These are phyloP conservation scores for Pandemis corylana DNA, from an alignment of 2,888 invertebrate genomes.

Conservation along the genomic window DNA sequence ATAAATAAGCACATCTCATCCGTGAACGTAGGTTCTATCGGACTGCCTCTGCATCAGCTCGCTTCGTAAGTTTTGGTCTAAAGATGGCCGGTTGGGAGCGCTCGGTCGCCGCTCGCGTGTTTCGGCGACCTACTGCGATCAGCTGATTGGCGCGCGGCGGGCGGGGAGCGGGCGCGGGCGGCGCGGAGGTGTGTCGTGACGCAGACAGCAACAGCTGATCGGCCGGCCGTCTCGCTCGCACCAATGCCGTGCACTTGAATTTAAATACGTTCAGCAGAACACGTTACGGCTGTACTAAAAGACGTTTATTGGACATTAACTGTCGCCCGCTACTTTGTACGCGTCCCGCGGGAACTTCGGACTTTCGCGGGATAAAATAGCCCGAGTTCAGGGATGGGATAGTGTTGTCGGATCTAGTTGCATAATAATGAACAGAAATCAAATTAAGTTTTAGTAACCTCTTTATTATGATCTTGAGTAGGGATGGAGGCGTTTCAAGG, in stretches of 20 bases:
- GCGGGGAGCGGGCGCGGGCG: constrained; percentile 44
- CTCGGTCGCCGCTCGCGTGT: constrained; percentile 23
- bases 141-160: constrained; percentile 73
- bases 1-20: constrained; percentile 45
- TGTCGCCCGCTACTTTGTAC: too few relatives aligned
- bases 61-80: not conserved
- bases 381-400: too few relatives aligned
- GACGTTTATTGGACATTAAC: too few relatives aligned
- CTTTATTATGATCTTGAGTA: too few relatives aligned
- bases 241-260: constrained; percentile 33
- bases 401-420: too few relatives aligned
- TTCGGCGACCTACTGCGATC: constrained; percentile 71
- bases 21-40: constrained; percentile 12
- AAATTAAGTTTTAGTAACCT: too few relatives aligned
- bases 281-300: too few relatives aligned
- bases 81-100: constrained; percentile 33
- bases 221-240: constrained; percentile 25
- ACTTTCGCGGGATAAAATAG: too few relatives aligned
- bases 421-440: too few relatives aligned
- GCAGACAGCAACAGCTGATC: constrained; percentile 40
- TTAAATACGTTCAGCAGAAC: not conserved
- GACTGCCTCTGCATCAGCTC: not conserved
- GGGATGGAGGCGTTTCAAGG: too few relatives aligned
- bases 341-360: too few relatives aligned
- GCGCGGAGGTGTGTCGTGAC: constrained; percentile 43